A percentile compares a stretch with the other conserved stretches of the same genome.
Conservation (phyloP, 53 echinoderm and acorn worm species). For the Pentamera pediparva region DNA sequence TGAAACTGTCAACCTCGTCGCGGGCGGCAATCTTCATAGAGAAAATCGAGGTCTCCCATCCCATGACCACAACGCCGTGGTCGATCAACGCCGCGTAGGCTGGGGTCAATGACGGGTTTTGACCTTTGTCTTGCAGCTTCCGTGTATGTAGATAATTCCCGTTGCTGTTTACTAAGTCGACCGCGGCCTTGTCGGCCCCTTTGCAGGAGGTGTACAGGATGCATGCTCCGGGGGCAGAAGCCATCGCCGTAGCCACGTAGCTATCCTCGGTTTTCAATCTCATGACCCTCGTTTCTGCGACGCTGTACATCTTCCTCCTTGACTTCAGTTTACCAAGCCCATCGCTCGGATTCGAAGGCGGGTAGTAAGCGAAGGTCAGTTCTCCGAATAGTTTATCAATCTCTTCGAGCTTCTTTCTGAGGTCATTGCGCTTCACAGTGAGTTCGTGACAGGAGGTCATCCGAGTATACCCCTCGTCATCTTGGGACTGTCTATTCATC, state of each 20-base stretch:
- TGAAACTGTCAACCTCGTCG: neutral
- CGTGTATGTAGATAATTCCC: slow-evolving; percentile 2
- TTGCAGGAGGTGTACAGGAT: slow-evolving; percentile 7
- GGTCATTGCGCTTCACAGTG: neutral
- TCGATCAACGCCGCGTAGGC: neutral
- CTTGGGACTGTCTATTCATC: neutral
- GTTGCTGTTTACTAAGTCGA: slow-evolving; percentile 4
- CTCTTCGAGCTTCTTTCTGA: neutral
- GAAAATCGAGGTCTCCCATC: slow-evolving; percentile 9
- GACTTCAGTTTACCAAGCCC: neutral
- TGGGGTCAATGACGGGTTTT: neutral
- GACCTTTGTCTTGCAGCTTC: slow-evolving; percentile 18
- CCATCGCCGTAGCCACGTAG: neutral
- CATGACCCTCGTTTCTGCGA: neutral
- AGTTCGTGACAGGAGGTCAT: neutral
- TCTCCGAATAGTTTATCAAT: neutral
- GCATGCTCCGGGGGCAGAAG: neutral
- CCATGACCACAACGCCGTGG: neutral
- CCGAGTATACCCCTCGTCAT: neutral
- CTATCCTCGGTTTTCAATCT: neutral
- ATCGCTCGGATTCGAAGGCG: neutral
- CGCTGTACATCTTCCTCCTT: neutral
- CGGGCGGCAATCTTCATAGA: neutral
- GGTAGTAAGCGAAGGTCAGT: neutral
- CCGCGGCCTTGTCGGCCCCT: neutral